Percentiles rank a stretch among this genome's conserved stretches.
phyloP scores from a whole-genome alignment of 2,113 vertebrate species.

The Epinephelus moara region DNA sequence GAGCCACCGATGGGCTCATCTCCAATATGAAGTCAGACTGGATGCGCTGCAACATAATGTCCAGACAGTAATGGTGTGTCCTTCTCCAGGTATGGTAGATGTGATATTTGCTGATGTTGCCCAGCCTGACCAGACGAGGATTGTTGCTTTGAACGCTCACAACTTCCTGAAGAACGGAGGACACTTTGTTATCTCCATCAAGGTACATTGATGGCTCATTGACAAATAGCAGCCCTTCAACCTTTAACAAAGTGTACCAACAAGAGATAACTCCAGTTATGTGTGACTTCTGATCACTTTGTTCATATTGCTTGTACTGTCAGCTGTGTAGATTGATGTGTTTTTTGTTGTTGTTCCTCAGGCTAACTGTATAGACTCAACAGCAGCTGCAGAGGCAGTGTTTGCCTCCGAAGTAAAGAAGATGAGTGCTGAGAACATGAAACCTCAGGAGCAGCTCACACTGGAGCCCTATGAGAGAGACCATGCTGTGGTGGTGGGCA shows the following conservation, averaged over 20 bases:
- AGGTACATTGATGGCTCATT: slow-evolving; percentile 78
- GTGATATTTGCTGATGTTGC: slow-evolving; percentile 96
- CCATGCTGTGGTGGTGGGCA: slow-evolving; percentile 93
- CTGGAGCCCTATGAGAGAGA: slow-evolving; percentile 95
- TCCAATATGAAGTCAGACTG: background rate
- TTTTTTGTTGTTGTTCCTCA: slow-evolving; percentile 47
- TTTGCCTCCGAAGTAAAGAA: slow-evolving; percentile 94
- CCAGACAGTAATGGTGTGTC: background rate
- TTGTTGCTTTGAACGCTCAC: slow-evolving; percentile 94
- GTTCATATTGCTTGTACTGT: background rate
- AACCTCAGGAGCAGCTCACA: slow-evolving; percentile 94
- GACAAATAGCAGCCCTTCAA: too few species aligned
- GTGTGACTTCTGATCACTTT: background rate
- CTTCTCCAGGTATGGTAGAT: slow-evolving; percentile 92
- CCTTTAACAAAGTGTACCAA: background rate
- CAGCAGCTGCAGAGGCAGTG: slow-evolving; percentile 92
- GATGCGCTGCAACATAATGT: background rate
- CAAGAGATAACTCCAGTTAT: background rate
- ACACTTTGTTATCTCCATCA: slow-evolving; percentile 96
- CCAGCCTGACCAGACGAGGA: slow-evolving; percentile 95
- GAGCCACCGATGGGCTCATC: background rate
- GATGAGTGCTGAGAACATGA: slow-evolving; percentile 95
- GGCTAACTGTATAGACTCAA: slow-evolving; percentile 97
- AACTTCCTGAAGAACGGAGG: slow-evolving; percentile 94
- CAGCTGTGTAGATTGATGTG: background rate